Conservation (phyloP, 2,113 vertebrate species). For the Myrmophylax atrothorax region DNA sequence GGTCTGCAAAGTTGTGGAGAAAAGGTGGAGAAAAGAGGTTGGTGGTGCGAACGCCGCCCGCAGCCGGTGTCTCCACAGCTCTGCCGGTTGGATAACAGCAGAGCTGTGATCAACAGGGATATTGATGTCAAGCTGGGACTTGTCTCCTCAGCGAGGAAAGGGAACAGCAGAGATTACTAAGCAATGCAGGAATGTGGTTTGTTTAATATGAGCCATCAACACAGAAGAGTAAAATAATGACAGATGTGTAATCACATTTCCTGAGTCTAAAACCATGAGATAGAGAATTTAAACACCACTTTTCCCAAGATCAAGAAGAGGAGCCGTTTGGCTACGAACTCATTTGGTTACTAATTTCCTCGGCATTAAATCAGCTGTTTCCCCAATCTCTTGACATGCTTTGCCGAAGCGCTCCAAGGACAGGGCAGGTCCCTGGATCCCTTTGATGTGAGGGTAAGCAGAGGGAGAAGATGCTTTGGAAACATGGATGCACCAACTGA, state of each 20-base stretch:
- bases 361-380: constrained; percentile 16
- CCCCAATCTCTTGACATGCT: constrained; percentile 6
- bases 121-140: constrained; percentile 66
- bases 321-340: constrained; percentile 23
- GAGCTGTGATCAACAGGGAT: constrained; percentile 59
- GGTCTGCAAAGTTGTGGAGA: background rate
- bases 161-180: constrained; percentile 71
- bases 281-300: constrained; percentile 55
- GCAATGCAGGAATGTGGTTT: constrained; percentile 75
- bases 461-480: constrained; percentile 47
- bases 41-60: background rate
- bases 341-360: constrained; percentile 60
- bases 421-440: background rate
- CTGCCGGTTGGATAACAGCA: background rate
- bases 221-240: constrained; percentile 65
- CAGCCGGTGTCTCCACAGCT: background rate
- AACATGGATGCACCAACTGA: background rate
- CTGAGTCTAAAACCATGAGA: constrained; percentile 53
- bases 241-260: constrained; percentile 55
- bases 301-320: constrained; percentile 56
- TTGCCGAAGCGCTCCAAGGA: background rate
- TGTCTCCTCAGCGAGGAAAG: constrained; percentile 59
- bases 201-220: constrained; percentile 67
- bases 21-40: background rate
- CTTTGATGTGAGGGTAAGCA: constrained; percentile 58